Percentiles rank a stretch among this genome's conserved stretches.
phyloP scores from a whole-genome alignment of 2,888 invertebrate species.

The Melangyna quadrimaculata region DNA sequence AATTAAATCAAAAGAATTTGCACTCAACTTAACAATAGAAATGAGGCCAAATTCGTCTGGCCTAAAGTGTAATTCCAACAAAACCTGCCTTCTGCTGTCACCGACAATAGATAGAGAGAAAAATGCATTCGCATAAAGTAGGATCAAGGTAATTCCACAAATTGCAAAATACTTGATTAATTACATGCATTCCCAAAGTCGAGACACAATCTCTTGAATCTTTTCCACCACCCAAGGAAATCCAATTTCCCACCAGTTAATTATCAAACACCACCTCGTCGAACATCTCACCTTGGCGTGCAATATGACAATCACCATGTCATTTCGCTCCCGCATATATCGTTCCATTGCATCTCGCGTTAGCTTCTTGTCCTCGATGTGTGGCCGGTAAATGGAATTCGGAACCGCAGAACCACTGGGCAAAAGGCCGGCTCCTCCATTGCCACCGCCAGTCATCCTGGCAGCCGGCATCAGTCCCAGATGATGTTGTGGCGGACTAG shows the following conservation, averaged over 20 bases:
- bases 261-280: background rate
- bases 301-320: constrained; percentile 97
- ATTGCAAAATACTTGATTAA: background rate
- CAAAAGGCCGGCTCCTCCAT: constrained; percentile 65
- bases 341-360: constrained; percentile 91
- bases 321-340: constrained; percentile 95
- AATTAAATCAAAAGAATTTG: too few relatives aligned
- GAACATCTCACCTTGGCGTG: constrained; percentile 90
- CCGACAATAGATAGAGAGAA: background rate
- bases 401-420: constrained; percentile 73
- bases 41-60: background rate
- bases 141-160: background rate
- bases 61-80: background rate
- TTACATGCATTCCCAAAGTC: background rate
- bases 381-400: constrained; percentile 77
- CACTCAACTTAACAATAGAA: background rate
- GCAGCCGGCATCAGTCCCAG: constrained; percentile 77
- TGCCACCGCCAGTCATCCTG: constrained; percentile 64
- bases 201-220: background rate
- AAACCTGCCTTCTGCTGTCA: background rate
- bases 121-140: background rate
- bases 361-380: constrained; percentile 86
- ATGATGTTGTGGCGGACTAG: constrained; percentile 75
- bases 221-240: constrained; percentile 8
- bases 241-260: background rate